phyloP scores from a whole-genome alignment of 37 sponge, comb jelly and placozoan species.

The Tethya wilhelma region DNA sequence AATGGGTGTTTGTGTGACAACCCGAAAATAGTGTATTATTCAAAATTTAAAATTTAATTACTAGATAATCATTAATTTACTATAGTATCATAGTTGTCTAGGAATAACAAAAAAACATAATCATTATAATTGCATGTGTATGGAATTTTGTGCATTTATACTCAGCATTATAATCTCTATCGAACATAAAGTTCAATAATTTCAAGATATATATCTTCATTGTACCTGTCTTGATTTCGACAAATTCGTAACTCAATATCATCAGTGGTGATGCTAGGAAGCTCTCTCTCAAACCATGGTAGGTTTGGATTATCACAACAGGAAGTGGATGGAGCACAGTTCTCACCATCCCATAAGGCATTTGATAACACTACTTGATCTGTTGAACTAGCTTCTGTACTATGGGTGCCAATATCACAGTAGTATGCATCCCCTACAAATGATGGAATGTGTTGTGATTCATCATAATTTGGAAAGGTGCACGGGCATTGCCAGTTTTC shows the following conservation, averaged over 20 bases:
- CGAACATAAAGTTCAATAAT: not conserved
- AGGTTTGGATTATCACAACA: not conserved
- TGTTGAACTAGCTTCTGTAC: not conserved
- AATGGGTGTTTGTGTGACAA: no score
- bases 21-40: no score
- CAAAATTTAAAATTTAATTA: no score
- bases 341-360: not conserved
- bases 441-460: not conserved
- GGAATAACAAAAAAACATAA: no score
- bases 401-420: not conserved
- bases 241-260: not conserved
- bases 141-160: no score
- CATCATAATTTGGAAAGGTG: no score
- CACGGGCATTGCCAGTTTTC: no score
- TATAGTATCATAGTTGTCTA: no score
- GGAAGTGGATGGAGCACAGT: not conserved
- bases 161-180: no score
- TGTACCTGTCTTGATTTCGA: not conserved
- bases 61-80: no score
- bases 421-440: not conserved
- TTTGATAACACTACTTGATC: not conserved
- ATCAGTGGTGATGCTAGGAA: not conserved
- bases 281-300: not conserved
- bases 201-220: not conserved
- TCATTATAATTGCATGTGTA: no score